Base-by-base conservation (phyloP, 2,888 invertebrate species). In the Archaeoteleia sp. region DNA sequence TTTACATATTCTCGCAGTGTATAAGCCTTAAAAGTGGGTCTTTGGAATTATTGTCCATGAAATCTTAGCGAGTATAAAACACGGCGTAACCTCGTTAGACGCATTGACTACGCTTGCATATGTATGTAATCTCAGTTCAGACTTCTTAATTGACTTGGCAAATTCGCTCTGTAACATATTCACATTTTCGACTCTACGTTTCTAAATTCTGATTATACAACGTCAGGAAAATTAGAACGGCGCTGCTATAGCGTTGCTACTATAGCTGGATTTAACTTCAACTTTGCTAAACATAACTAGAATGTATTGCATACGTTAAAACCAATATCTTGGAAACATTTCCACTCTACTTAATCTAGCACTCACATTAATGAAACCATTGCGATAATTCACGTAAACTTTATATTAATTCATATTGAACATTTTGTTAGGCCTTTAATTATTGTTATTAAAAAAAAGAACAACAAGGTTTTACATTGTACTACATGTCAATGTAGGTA, bases 101-200 rank as follows among this genome's bases (percentile, higher is more conserved):
- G 55, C 58, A 68, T 68, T 60, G 68, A 60, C 63, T 63, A 14
- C 45, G 46, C 55, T 71, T 71, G 71, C 71, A 71, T 71, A 68
- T 71, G 71, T 55, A 71, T 68, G 68, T 66, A 68, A 71, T 71
- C 68, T 66, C 71, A 66, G 68, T 71, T 68, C 51, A 66, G 68
- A 68, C 68, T 71, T 71, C 71, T 71, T 71, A 71, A 71, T 68
- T 68, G 71, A 68, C 66, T 71, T 71, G 68, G 68, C 55, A 55
- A 65, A 69, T 69, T 65, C 46, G 49, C 63, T 60, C 60, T 58
- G 60, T 65, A 65, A 69, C 68, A 61, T 68, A 68, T 68, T 69
- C 68, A 58, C 63, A 65, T 69, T 69, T 65, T 69, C 60, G 51
- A 29, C 49, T 48, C 63, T 54, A 32, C 68, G 58, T 63, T 69